Evolutionary conservation across 2,888 invertebrate genomes (phyloP).

Genomic region (Encarsia formosa): DNA sequence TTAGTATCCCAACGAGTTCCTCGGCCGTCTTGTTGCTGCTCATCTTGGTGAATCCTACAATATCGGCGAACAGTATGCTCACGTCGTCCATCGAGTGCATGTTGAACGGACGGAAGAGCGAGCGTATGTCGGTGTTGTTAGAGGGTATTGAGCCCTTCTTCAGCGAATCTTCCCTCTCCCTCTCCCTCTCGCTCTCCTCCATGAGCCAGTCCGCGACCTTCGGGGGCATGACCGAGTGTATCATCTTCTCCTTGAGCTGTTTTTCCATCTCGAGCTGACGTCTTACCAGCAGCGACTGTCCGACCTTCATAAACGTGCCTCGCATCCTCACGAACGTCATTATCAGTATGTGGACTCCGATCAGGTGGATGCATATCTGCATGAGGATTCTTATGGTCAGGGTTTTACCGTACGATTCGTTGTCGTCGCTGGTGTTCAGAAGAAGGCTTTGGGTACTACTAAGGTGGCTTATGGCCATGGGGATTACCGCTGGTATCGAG

Average conservation of each 20-base stretch:
- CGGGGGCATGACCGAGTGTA: conserved; percentile 95
- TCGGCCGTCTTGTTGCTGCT: conserved; percentile 95
- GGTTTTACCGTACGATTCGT: conserved; percentile 40
- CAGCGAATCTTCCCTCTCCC: conserved; percentile 56
- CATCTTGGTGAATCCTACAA: conserved; percentile 97
- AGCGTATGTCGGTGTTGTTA: conserved; percentile 64
- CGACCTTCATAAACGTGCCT: conserved; percentile 93
- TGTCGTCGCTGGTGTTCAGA: conserved; percentile 28
- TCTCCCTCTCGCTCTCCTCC: conserved; percentile 67
- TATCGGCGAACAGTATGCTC: conserved; percentile 94
- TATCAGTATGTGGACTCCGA: conserved; percentile 88
- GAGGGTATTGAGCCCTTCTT: conserved; percentile 50
- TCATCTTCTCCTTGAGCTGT: conserved; percentile 94
- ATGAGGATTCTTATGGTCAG: conserved; percentile 70
- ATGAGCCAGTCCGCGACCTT: conserved; percentile 83
- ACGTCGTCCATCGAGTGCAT: conserved; percentile 97
- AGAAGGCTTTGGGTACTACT: not conserved
- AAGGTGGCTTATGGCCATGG: conserved; percentile 6
- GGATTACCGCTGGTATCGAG: conserved; percentile 17
- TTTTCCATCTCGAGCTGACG: conserved; percentile 90
- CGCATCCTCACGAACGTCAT: conserved; percentile 91
- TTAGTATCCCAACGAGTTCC: conserved; percentile 89
- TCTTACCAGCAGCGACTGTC: conserved; percentile 85
- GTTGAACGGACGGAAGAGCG: conserved; percentile 90
- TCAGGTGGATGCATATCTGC: conserved; percentile 85